These are phyloP conservation scores for Phylloscopus collybita DNA, from an alignment of 2,797 vertebrate genomes.

Conservation along the genomic window DNA sequence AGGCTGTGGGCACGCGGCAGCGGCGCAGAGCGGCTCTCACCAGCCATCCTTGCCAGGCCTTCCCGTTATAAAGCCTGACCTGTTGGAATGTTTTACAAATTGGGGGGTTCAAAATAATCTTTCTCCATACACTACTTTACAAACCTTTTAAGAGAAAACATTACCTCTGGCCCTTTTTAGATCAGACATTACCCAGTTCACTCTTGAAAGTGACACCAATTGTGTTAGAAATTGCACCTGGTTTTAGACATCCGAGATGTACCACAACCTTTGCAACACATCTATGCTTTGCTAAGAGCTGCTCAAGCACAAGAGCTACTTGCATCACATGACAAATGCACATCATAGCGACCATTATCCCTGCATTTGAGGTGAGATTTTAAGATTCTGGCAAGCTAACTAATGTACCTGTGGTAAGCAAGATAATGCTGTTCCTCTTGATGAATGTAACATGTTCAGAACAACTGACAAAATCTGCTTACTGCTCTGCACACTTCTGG, in stretches of 20 bases:
- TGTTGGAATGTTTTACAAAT: no score
- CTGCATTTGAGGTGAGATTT: neutral
- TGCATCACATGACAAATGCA: neutral
- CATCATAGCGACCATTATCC: neutral
- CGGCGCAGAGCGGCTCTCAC: no score
- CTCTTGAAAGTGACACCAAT: neutral
- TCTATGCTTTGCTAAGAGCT: neutral
- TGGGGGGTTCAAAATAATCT: neutral
- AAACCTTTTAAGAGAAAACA: neutral
- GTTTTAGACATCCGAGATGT: neutral
- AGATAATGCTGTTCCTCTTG: neutral
- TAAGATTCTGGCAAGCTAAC: neutral
- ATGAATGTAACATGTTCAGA: neutral
- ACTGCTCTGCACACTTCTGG: neutral
- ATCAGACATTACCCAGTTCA: neutral
- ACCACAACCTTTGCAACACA: neutral
- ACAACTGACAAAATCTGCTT: neutral
- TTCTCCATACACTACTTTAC: neutral
- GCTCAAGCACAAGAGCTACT: neutral
- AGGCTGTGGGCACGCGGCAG: rapidly evolving
- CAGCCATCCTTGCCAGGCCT: no score
- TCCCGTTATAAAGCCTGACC: no score
- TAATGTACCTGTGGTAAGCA: neutral
- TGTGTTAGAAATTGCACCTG: neutral
- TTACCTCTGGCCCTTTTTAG: neutral